Evolutionary conservation across 2,888 invertebrate species (phyloP), one percentile per base, ranked within the genome.

Genomic region (Gonocerus acuteangulatus): DNA sequence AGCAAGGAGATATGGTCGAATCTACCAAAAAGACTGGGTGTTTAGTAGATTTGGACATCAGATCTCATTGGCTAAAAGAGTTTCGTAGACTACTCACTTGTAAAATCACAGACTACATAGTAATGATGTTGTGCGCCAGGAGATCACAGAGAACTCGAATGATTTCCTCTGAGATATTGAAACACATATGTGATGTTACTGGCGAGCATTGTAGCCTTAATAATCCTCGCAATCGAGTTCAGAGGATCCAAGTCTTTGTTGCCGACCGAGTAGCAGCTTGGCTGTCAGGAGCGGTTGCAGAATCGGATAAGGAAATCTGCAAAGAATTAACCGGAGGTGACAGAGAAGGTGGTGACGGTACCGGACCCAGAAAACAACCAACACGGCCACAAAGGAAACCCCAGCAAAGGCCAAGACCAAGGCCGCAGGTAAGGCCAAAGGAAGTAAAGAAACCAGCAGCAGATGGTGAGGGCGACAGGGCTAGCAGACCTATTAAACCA

Each of bases 241-340:
- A 68, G 16, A 61, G 60, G 42, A 22, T 63, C 2, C 62, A 64
- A 62, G 67, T 66, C 22, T 60, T 67, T 9, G 51, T 62, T 9
- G 65, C 68, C 7, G 65, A 66, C 21, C 57, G 67, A 15, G 42
- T 68, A n/a, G 65, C 67, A 2, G 34, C 64, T 7, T 68, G 68
- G 68, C 48, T 68, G 54, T 64, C 62, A 9, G 59, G 47, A 2
- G 39, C 61, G 9, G 48, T 66, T 21, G 62, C 59, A 21, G 66
- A 67, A 19, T 59, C 62, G 16, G 65, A 65, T 11, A 15, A 48
- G 16, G 22, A 48, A 34, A 19, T 42, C 7, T 27, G 51, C 21
- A 18, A 52, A 39, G 60, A 48, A 23, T 19, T 34, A 32, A n/a
- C n/a, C n/a, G n/a, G n/a, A n/a, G 13, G 19, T 7, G 1, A 2